These are phyloP conservation scores for Aphodius sticticus DNA, from an alignment of 2,888 invertebrate genomes.

Conservation along the genomic window DNA sequence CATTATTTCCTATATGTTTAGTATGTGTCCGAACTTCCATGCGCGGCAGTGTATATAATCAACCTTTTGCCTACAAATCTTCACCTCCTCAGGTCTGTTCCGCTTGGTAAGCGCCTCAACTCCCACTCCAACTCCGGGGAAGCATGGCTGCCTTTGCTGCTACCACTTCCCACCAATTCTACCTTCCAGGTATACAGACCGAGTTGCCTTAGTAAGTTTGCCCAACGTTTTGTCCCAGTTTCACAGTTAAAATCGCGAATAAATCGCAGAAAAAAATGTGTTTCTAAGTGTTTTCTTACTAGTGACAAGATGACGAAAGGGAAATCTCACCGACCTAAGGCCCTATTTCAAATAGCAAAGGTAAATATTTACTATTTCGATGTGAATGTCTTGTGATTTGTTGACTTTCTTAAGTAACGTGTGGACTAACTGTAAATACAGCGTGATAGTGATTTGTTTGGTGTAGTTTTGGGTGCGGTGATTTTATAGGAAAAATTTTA, in stretches of 20 bases:
- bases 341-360: conserved; percentile 80
- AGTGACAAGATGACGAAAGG: conserved; percentile 66
- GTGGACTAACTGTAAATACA: not conserved
- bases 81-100: conserved; percentile 4
- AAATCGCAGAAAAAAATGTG: conserved; percentile 18
- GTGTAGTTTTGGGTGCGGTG: too few species aligned
- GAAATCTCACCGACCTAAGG: conserved; percentile 66
- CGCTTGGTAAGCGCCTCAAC: not conserved
- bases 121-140: conserved; percentile 32
- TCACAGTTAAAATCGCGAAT: not conserved
- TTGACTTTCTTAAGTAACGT: not conserved
- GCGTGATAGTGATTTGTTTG: not conserved
- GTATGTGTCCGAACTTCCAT: too few species aligned
- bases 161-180: conserved; percentile 7
- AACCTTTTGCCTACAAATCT: not conserved
- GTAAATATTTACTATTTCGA: conserved; percentile 59
- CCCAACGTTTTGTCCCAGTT: not conserved
- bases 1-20: too few species aligned
- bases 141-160: conserved; percentile 18
- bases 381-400: not conserved
- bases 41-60: too few species aligned
- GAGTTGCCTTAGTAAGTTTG: conserved; percentile 13
- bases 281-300: conserved; percentile 11
- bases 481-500: not conserved
- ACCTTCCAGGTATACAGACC: conserved; percentile 5